Evolutionary conservation across 1,140 invertebrate species (phyloP).

Genomic region (Pseudomyrmex sp.): DNA sequence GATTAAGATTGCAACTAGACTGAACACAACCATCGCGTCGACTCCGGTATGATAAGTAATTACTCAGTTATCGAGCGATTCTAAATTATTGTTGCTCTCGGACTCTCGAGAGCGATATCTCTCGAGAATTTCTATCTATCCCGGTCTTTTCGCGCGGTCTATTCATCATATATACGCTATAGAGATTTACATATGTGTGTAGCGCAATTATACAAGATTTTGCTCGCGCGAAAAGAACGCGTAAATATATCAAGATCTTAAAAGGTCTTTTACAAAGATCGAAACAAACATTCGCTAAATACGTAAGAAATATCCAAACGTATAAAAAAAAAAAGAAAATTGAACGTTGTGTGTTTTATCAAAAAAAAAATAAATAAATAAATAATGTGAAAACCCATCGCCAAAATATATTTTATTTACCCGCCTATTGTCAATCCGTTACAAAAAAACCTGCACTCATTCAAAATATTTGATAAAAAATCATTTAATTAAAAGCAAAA

Average conservation of each 20-base stretch:
- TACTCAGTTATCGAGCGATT: slow-evolving; percentile 19
- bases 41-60: slow-evolving; percentile 29
- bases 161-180: slow-evolving; percentile 6
- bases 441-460: too few relatives aligned
- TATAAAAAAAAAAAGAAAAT: too few relatives aligned
- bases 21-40: background rate
- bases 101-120: slow-evolving; percentile 23
- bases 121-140: background rate
- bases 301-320: too few relatives aligned
- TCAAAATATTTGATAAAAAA: too few relatives aligned
- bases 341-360: too few relatives aligned
- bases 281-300: too few relatives aligned
- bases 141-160: background rate
- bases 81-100: slow-evolving; percentile 32
- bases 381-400: too few relatives aligned
- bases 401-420: too few relatives aligned
- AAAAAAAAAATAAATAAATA: too few relatives aligned
- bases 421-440: too few relatives aligned
- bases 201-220: slow-evolving; percentile 8
- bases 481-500: too few relatives aligned
- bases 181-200: background rate
- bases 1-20: background rate
- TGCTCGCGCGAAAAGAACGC: background rate
- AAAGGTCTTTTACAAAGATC: too few relatives aligned
- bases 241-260: background rate